phyloP scores from a whole-genome alignment of 2,113 vertebrate species.

The Brachyistius frenatus region DNA sequence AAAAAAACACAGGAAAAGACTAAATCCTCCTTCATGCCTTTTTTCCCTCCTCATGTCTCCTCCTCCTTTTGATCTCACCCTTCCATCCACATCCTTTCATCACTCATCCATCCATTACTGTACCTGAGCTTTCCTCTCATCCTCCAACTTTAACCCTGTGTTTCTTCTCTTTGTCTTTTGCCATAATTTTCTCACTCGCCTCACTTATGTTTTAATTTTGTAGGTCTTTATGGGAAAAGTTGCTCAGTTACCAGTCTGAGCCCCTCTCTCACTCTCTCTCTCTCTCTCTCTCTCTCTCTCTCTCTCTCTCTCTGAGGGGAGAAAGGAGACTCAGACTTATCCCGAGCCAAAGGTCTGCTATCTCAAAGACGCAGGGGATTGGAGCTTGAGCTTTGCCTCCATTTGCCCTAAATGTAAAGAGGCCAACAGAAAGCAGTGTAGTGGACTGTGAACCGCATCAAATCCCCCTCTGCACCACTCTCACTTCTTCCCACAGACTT shows the following conservation, averaged over 20 bases:
- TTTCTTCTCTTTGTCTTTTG: too few species aligned
- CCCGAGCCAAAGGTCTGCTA: slow-evolving; percentile 63
- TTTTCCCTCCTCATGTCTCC: slow-evolving; percentile 12
- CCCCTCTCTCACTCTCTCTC: not conserved
- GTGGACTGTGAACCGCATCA: slow-evolving; percentile 87
- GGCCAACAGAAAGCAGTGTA: slow-evolving; percentile 83
- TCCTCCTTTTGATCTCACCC: not conserved
- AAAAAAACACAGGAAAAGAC: slow-evolving; percentile 62
- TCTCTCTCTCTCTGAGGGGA: slow-evolving; percentile 38
- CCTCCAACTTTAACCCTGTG: too few species aligned
- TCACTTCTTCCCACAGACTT: slow-evolving; percentile 78
- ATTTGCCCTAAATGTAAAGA: slow-evolving; percentile 80
- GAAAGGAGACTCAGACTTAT: slow-evolving; percentile 60
- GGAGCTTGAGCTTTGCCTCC: slow-evolving; percentile 75
- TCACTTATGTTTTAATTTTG: slow-evolving; percentile 35
- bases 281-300: slow-evolving; percentile 29
- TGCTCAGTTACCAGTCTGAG: not conserved
- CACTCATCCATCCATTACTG: slow-evolving; percentile 2
- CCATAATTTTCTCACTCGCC: too few species aligned
- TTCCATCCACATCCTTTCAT: too few species aligned
- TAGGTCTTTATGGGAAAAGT: slow-evolving; percentile 21
- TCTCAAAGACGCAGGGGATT: slow-evolving; percentile 77
- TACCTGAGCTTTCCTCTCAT: slow-evolving; percentile 6
- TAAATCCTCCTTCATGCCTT: slow-evolving; percentile 44
- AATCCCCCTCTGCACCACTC: slow-evolving; percentile 80